phyloP scores from a whole-genome alignment of 2,113 vertebrate species.

The Silurus asotus region DNA sequence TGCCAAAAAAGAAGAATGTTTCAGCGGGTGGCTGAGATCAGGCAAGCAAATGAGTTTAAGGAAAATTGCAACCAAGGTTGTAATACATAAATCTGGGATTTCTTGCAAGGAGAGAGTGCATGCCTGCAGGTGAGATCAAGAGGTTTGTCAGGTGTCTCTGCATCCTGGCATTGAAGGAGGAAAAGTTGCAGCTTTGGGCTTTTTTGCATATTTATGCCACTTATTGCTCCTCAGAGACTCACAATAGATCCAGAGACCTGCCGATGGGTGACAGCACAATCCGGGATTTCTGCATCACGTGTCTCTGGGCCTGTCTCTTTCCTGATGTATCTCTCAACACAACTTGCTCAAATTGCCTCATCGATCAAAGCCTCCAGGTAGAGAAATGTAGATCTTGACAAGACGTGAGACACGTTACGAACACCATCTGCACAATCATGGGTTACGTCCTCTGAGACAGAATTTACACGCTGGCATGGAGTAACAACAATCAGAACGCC shows the following conservation, averaged over 20 bases:
- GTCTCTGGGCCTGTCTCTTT: conserved; percentile 67
- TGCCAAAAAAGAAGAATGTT: conserved; percentile 43
- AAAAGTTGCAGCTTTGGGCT: conserved; percentile 52
- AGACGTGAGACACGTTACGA: conserved; percentile 59
- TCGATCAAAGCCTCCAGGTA: conserved; percentile 74
- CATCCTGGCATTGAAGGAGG: neutral
- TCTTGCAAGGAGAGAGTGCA: neutral
- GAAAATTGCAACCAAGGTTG: conserved; percentile 36
- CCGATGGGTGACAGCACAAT: conserved; percentile 58
- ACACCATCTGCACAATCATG: conserved; percentile 66
- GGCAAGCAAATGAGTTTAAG: conserved; percentile 36
- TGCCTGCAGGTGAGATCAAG: conserved; percentile 25
- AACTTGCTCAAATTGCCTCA: conserved; percentile 76
- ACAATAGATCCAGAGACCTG: conserved; percentile 59
- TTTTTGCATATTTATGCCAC: conserved; percentile 72
- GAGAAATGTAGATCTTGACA: conserved; percentile 69
- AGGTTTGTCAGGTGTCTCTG: conserved; percentile 10
- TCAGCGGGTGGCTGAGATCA: conserved; percentile 24
- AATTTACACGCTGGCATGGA: neutral
- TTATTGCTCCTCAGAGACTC: conserved; percentile 68
- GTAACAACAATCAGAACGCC: neutral
- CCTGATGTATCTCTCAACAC: conserved; percentile 76
- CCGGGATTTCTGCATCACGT: conserved; percentile 61
- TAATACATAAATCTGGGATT: conserved; percentile 25
- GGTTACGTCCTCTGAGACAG: conserved; percentile 52